These are phyloP conservation scores for Sebastes glaucus DNA, from an alignment of 2,797 vertebrate species.

Conservation along the genomic window DNA sequence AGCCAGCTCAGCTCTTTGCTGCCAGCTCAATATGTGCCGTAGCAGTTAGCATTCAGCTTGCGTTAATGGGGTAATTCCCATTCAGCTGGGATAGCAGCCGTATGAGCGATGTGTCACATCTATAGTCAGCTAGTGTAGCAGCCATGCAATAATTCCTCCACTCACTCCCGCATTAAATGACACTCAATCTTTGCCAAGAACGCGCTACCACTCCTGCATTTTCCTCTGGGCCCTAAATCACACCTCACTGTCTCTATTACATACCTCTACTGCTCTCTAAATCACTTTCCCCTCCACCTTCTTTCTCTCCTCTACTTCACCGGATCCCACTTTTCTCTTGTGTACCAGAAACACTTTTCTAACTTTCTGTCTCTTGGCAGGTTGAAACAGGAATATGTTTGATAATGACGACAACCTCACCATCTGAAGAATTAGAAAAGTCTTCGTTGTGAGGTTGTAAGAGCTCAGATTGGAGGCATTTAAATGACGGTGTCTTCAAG, in stretches of 20 bases:
- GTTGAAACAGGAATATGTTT: background rate
- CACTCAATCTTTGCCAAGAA: slow-evolving; percentile 71
- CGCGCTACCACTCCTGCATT: slow-evolving; percentile 46
- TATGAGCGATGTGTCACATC: slow-evolving; percentile 70
- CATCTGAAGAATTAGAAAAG: background rate
- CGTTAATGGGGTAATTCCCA: slow-evolving; percentile 74
- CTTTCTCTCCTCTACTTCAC: slow-evolving; percentile 36
- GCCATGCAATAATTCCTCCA: slow-evolving; percentile 66
- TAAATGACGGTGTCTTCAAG: background rate
- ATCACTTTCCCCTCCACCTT: slow-evolving; percentile 44
- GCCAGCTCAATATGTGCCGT: slow-evolving; percentile 52
- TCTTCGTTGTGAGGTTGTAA: background rate
- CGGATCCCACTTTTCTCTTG: slow-evolving; percentile 5
- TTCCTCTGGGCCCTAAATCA: slow-evolving; percentile 56
- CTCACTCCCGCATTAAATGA: slow-evolving; percentile 69
- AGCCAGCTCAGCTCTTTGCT: slow-evolving; percentile 75
- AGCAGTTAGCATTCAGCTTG: slow-evolving; percentile 68
- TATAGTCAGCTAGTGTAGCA: slow-evolving; percentile 65
- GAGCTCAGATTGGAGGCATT: background rate
- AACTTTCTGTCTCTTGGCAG: slow-evolving; percentile 15
- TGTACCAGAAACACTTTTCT: slow-evolving; percentile 13
- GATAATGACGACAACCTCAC: background rate
- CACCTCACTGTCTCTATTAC: slow-evolving; percentile 61
- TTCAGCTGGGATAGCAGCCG: slow-evolving; percentile 65
- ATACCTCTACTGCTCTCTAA: slow-evolving; percentile 42